Percentiles rank a stretch among this genome's conserved stretches.
These are phyloP conservation scores for Drosophila sucinea DNA, from an alignment of 1,140 invertebrate species.

Conservation along the genomic window DNA sequence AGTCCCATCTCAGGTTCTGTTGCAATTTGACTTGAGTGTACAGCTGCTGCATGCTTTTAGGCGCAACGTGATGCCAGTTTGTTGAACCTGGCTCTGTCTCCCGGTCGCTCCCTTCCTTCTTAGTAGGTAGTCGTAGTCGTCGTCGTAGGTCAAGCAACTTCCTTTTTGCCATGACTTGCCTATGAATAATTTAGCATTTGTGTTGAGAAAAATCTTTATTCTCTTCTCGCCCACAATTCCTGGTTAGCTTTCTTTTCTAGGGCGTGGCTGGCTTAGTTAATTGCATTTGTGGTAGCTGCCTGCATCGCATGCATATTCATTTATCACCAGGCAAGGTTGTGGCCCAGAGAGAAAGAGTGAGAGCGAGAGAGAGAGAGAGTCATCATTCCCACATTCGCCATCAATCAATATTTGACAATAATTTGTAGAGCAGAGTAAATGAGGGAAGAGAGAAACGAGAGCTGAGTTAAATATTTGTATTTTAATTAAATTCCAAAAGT, in stretches of 20 bases:
- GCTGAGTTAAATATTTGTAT: conserved; percentile 2
- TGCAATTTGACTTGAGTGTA: conserved; percentile 73
- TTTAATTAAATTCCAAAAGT: conserved; percentile 22
- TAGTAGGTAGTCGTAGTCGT: background rate
- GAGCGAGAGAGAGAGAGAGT: no score
- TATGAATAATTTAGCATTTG: conserved; percentile 71
- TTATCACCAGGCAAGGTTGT: conserved; percentile 29
- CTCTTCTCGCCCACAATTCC: conserved; percentile 4
- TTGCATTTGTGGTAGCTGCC: conserved; percentile 74
- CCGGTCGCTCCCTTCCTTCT: conserved; percentile 13
- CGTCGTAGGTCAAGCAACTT: conserved; percentile 71
- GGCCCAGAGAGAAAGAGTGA: background rate
- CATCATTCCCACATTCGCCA: conserved; percentile 18
- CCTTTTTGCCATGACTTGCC: conserved; percentile 35
- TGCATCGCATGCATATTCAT: conserved; percentile 7
- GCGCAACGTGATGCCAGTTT: conserved; percentile 76
- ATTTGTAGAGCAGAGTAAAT: background rate
- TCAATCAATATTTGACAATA: conserved; percentile 58
- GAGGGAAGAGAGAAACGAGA: background rate
- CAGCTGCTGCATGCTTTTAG: conserved; percentile 67
- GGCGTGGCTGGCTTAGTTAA: conserved; percentile 68
- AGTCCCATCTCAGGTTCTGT: conserved; percentile 35
- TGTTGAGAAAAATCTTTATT: conserved; percentile 27
- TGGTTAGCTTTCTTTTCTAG: conserved; percentile 9
- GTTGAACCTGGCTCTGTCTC: conserved; percentile 59